Base-by-base conservation (phyloP, 2,888 invertebrate genomes). In the Lydus trimaculatus region DNA sequence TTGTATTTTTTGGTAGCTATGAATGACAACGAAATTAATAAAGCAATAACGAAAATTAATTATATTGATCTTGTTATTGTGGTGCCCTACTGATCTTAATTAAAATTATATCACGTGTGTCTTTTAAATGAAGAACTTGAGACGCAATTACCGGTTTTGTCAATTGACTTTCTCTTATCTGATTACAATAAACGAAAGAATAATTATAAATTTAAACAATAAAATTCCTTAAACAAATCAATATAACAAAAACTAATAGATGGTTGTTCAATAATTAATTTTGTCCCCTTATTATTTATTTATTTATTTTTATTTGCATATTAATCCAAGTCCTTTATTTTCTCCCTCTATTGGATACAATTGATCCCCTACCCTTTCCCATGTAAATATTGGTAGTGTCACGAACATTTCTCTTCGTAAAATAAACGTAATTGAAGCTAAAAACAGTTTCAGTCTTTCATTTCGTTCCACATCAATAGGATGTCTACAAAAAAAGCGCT, bases 361-460 rank as follows among this genome's bases (percentile, higher is more conserved):
- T 65, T 58, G 65, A 63, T 71, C 69, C 63, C 64, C 70, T 66
- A 63, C 63, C 65, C 69, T 67, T 9, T 11, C 17, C 17, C n/a
- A 8, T 20, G 71, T 66, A 73, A 72, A 72, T 67, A 73, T 63
- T 70, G 66, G 60, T 61, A 61, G 62, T 64, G 74, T 76, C 75
- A 76, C 76, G 76, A 74, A 76, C 72, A 66, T 64, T 69, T 68
- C 75, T 72, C 69, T n/a, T n/a, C 17, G 64, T 72, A 71, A 71
- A 73, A 72, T 72, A 65, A 66, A 52, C 52, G 67, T 65, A 72
- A 73, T 72, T 67, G 31, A 71, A 72, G 64, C 66, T 64, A 63
- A 67, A 72, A 73, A 68, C 61, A 56, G 25, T 23, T 25, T 23
- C 25, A 52, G 52, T 52, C 25, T 23, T 3, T 5, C 11, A 25